Conservation (phyloP, 1,140 invertebrate genomes). For the Lepidurus arcticus region DNA sequence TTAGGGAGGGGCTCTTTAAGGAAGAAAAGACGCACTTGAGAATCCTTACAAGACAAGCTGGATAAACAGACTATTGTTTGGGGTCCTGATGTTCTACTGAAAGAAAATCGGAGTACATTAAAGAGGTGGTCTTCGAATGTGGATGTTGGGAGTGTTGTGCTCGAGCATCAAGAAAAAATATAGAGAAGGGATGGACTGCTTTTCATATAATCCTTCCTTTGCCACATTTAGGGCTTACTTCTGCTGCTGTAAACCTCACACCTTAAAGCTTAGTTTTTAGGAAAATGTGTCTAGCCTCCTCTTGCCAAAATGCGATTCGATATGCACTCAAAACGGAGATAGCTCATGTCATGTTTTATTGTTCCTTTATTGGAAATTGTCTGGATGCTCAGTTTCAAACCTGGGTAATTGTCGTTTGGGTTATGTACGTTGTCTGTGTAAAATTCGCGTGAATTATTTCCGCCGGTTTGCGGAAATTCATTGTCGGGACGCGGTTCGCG, state of each 20-base stretch:
- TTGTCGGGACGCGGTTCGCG: no score
- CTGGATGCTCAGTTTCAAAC: no score
- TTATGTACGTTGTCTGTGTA: no score
- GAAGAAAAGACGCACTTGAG: not conserved
- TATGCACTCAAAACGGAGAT: no score
- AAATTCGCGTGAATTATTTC: no score
- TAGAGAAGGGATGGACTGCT: not conserved
- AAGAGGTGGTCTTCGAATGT: not conserved
- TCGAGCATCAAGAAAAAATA: not conserved
- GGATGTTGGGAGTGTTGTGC: not conserved
- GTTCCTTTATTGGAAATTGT: no score
- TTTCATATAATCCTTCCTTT: not conserved
- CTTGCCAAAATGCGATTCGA: no score
- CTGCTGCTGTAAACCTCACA: not conserved
- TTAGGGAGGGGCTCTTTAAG: not conserved
- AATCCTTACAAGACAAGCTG: not conserved
- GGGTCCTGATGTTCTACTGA: not conserved
- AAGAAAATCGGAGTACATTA: not conserved
- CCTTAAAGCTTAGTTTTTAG: not conserved
- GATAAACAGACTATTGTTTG: constrained; percentile 12
- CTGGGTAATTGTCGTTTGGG: no score
- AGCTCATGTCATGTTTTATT: no score
- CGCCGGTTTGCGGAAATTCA: no score
- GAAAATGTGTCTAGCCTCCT: not conserved
- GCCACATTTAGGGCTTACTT: not conserved